Percentiles rank a stretch among this genome's conserved stretches.
Evolutionary conservation across 2,888 invertebrate genomes (phyloP).

Genomic region (Incurvaria masculella): DNA sequence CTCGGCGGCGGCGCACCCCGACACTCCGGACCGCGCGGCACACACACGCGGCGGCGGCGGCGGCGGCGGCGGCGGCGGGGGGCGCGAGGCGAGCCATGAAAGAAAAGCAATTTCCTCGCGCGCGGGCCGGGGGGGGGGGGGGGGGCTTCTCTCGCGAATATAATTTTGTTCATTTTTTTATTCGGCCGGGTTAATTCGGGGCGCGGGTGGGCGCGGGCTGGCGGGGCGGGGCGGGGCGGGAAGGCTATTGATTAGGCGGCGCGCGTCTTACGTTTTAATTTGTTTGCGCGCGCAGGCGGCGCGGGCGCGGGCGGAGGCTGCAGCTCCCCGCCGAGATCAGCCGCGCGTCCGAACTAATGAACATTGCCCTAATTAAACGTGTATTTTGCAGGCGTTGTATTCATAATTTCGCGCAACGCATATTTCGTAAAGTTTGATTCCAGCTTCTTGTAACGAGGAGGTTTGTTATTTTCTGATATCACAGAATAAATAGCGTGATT

Average conservation of each 20-base stretch:
- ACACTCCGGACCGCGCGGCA: background rate
- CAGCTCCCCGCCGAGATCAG: no score
- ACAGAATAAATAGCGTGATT: no score
- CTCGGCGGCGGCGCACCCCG: no score
- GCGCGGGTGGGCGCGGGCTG: constrained; percentile 13
- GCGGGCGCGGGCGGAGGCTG: constrained; percentile 35
- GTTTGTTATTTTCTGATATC: no score
- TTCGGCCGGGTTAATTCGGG: constrained; percentile 56
- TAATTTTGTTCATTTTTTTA: constrained; percentile 59
- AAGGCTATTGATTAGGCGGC: constrained; percentile 52
- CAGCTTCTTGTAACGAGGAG: no score
- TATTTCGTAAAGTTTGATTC: no score
- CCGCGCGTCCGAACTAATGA: no score
- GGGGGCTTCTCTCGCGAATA: constrained; percentile 52
- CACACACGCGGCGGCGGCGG: background rate
- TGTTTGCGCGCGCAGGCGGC: constrained; percentile 54
- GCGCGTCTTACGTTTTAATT: constrained; percentile 58
- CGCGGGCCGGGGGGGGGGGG: constrained; percentile 29
- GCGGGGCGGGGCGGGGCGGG: constrained; percentile 40
- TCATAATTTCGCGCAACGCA: no score
- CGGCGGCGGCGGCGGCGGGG: constrained; percentile 27
- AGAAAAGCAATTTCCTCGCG: constrained; percentile 56
- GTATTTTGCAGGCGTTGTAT: no score
- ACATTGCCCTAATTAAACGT: no score
- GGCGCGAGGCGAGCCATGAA: constrained; percentile 54